A percentile compares a stretch with the other conserved stretches of the same genome.
phyloP scores from a whole-genome alignment of 2,888 invertebrate species.

The Athripsodes cinereus region DNA sequence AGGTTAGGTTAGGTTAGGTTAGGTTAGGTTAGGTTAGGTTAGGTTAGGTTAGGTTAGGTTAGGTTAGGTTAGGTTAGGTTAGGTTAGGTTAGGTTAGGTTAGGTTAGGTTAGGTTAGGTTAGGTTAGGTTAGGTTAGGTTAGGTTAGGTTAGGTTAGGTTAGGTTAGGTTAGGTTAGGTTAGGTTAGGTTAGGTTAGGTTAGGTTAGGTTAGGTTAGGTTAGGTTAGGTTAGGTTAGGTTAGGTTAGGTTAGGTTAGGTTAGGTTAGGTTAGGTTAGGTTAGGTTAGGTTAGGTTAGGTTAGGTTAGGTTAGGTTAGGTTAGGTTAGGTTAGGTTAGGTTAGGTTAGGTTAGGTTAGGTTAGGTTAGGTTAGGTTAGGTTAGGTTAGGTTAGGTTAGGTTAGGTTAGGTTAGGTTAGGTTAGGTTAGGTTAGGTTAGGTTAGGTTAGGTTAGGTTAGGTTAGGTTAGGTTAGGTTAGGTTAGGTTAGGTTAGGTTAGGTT shows the following conservation, averaged over 20 bases:
- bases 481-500: slow-evolving; percentile 24
- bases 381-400: slow-evolving; percentile 27
- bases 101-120: too few relatives aligned
- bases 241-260: slow-evolving; percentile 27
- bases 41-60: too few relatives aligned
- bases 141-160: too few relatives aligned
- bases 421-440: slow-evolving; percentile 25
- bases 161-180: background rate
- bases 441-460: slow-evolving; percentile 24
- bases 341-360: slow-evolving; percentile 22
- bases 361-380: slow-evolving; percentile 24
- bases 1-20: too few relatives aligned
- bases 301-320: slow-evolving; percentile 22
- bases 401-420: slow-evolving; percentile 25
- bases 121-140: too few relatives aligned
- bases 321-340: slow-evolving; percentile 26
- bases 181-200: slow-evolving; percentile 4
- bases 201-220: slow-evolving; percentile 4
- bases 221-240: slow-evolving; percentile 24
- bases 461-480: slow-evolving; percentile 21
- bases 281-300: slow-evolving; percentile 26
- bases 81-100: too few relatives aligned
- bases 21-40: too few relatives aligned
- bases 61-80: too few relatives aligned
- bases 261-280: slow-evolving; percentile 25